These are phyloP conservation scores for Caenorhabditis wallacei DNA, from an alignment of 2,888 invertebrate species.

Conservation along the genomic window DNA sequence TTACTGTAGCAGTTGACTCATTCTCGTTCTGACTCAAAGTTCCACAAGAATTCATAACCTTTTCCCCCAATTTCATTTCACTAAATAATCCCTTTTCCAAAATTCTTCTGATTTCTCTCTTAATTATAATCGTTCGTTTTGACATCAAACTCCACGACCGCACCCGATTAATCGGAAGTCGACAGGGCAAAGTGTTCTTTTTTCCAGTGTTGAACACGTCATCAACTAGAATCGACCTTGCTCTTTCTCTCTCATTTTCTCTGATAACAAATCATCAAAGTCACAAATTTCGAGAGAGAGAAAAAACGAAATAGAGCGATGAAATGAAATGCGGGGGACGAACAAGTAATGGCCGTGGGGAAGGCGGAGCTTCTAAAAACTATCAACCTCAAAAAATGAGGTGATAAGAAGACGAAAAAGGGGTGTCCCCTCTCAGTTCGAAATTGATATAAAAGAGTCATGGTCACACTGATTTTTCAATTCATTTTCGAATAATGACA, in stretches of 20 bases:
- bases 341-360: constrained; percentile 24
- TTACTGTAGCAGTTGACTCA: too few relatives aligned
- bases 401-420: constrained; percentile 35
- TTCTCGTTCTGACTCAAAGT: not conserved
- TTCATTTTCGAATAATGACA: constrained; percentile 17
- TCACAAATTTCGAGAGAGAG: constrained; percentile 52
- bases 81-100: not conserved
- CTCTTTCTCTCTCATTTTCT: not conserved
- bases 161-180: constrained; percentile 50
- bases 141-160: constrained; percentile 47
- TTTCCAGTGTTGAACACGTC: constrained; percentile 20
- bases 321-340: constrained; percentile 57
- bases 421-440: constrained; percentile 31
- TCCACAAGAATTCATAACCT: not conserved
- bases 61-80: not conserved
- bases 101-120: not conserved
- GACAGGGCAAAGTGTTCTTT: constrained; percentile 19
- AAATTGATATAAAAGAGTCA: constrained; percentile 44
- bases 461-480: constrained; percentile 4
- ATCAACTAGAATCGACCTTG: not conserved
- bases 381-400: constrained; percentile 31
- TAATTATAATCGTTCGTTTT: not conserved
- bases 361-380: constrained; percentile 36
- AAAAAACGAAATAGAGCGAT: constrained; percentile 31
- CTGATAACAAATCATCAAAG: constrained; percentile 42